Evolutionary conservation across 2,888 invertebrate species (phyloP), one percentile per base, ranked within the genome.

Genomic region (Osmoderma eremita): DNA sequence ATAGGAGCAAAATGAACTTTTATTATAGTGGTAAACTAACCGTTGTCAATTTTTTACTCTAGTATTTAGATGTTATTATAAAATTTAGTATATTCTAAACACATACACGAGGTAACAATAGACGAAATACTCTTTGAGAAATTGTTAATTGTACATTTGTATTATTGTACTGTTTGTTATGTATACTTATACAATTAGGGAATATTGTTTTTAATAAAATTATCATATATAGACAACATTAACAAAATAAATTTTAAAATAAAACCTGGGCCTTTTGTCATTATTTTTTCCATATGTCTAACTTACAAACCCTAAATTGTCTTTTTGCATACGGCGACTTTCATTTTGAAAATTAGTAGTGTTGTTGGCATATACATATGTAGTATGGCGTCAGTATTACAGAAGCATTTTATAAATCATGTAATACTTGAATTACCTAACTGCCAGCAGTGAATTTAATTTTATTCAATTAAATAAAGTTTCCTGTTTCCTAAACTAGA

Each of bases 101-200:
- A 36, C 6, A 54, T 6, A 54, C 4, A 45, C 30, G 58, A 61
- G 58, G 36, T 61, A 45, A 61, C 36, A 61, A 42, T 48, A 61
- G 45, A 24, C 12, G 30, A 61, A 61, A 61, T 61, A 61, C 58
- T 61, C 58, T 45, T 17, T 0, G 17, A 61, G 8, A 45, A 50
- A 51, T 64, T 30, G 42, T 66, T 66, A 58, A 66, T 58, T 66
- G 65, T 66, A 66, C 61, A 66, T 66, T 66, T 66, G 65, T 66
- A 66, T 65, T 51, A 64, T 53, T 64, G 54, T 61, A 61, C 58
- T 48, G 58, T 66, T 66, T 66, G 65, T 66, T 66, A 66, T 49
- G 30, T 39, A 58, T 50, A 66, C 48, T 36, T 20, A 42, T 41
- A 45, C 41, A 22, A 61, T 45, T 61, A 61, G 58, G 58, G 58